Evolutionary conservation across 2,797 vertebrate species (phyloP).

Genomic region (Gambusia yucatana): DNA sequence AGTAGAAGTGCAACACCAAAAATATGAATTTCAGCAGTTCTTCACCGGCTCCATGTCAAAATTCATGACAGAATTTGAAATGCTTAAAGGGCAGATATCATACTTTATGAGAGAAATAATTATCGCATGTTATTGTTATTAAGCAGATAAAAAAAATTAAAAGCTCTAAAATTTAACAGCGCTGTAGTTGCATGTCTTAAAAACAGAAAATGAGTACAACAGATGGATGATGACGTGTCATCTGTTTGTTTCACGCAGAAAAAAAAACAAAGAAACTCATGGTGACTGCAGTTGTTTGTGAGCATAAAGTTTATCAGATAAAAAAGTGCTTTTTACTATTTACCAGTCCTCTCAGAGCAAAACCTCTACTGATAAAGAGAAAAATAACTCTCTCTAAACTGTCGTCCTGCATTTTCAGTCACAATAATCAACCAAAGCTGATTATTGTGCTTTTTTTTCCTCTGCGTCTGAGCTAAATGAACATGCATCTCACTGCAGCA

Average conservation of each 20-base stretch:
- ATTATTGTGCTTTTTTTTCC: background rate
- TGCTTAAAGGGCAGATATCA: background rate
- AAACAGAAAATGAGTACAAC: background rate
- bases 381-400: background rate
- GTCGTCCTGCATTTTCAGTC: background rate
- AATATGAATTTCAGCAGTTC: background rate
- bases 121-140: background rate
- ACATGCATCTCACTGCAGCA: background rate
- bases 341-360: background rate
- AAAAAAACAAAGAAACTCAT: background rate
- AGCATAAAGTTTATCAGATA: background rate
- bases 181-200: background rate
- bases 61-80: background rate
- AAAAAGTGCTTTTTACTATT: background rate
- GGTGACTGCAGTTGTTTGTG: background rate
- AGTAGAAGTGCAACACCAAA: background rate
- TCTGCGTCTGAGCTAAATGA: background rate
- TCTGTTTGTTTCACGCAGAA: background rate
- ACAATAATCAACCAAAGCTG: too few relatives aligned
- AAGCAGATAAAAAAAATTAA: background rate
- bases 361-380: background rate
- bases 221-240: background rate
- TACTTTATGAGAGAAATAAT: background rate
- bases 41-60: background rate
- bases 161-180: background rate